Percentiles rank a stretch among this genome's conserved stretches.
Evolutionary conservation across 2,113 vertebrate genomes (phyloP).

Genomic region (Corythaeola cristata): DNA sequence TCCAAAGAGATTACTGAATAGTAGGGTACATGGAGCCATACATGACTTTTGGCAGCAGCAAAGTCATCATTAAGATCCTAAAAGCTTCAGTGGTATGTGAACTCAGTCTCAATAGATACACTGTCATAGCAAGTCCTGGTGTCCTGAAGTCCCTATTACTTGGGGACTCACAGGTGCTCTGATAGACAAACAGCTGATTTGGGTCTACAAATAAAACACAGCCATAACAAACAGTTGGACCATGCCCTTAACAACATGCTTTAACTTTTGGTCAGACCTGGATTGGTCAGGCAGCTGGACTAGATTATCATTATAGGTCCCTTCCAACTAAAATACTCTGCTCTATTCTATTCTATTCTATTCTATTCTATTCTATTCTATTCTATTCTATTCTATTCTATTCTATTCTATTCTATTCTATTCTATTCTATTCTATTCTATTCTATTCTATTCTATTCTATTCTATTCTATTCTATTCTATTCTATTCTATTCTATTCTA

Average conservation of each 20-base stretch:
- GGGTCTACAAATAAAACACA: too few species aligned
- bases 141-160: not conserved
- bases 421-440: not conserved
- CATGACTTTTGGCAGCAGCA: not conserved
- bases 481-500: not conserved
- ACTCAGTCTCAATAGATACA: not conserved
- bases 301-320: rapidly evolving
- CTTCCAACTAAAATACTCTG: not conserved
- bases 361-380: not conserved
- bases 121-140: not conserved
- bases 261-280: not conserved
- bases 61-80: not conserved
- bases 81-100: not conserved
- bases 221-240: not conserved
- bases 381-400: not conserved
- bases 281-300: not conserved
- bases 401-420: not conserved
- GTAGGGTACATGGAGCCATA: not conserved
- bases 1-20: not conserved
- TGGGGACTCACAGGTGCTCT: not conserved
- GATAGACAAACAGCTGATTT: not conserved
- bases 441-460: not conserved
- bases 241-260: not conserved
- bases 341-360: not conserved
- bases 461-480: not conserved